Percentiles rank a stretch among this genome's conserved stretches.
phyloP scores from a whole-genome alignment of 2,113 vertebrate species.

The Motacilla alba region DNA sequence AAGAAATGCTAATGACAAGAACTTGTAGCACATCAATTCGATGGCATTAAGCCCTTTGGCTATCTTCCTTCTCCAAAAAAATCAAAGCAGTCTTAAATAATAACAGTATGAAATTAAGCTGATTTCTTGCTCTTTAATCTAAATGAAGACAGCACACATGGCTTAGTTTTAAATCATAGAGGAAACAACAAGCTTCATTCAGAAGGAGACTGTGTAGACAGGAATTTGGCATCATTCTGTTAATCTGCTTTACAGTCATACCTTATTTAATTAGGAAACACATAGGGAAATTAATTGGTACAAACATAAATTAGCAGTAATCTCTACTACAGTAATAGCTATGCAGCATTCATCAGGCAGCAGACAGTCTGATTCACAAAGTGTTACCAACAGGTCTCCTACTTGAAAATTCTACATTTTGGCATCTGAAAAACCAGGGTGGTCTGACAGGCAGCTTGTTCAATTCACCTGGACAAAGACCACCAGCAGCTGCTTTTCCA shows the following conservation, averaged over 20 bases:
- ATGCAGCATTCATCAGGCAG: background rate
- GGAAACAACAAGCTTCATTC: slow-evolving; percentile 2
- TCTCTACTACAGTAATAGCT: background rate
- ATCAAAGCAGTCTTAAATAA: background rate
- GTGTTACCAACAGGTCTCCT: background rate
- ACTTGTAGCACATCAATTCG: background rate
- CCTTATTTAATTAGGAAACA: slow-evolving; percentile 17
- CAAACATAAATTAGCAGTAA: background rate
- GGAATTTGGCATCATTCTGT: background rate
- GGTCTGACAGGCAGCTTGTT: background rate
- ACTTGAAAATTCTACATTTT: background rate
- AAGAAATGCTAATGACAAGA: background rate
- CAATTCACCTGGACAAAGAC: background rate
- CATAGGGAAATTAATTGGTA: background rate
- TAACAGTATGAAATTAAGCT: background rate
- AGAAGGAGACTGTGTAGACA: background rate
- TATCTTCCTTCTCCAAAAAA: background rate
- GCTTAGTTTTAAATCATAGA: background rate
- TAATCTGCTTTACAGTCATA: slow-evolving; percentile 10
- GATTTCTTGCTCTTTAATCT: slow-evolving; percentile 1
- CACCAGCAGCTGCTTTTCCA: background rate
- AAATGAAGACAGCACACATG: background rate
- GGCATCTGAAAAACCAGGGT: background rate
- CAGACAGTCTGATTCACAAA: background rate
- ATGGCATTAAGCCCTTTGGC: background rate